Conservation (phyloP, 2,113 vertebrate genomes). For the Myiozetetes cayanensis region DNA sequence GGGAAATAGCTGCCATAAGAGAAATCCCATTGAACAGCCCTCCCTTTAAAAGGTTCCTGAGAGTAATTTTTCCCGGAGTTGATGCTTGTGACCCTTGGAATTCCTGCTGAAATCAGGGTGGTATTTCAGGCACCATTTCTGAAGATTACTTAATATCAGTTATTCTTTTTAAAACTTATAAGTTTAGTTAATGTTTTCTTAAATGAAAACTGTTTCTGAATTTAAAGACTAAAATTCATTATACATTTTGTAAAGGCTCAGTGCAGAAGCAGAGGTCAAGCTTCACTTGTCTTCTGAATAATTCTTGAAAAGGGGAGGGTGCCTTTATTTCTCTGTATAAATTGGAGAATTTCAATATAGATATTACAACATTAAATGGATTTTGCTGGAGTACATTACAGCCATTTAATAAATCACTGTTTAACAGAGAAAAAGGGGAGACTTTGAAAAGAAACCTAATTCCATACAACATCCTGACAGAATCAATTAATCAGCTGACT, state of each 20-base stretch:
- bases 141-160: not conserved
- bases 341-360: constrained; percentile 72
- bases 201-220: not conserved
- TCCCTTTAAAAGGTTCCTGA: not conserved
- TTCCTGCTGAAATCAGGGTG: not conserved
- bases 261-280: constrained; percentile 53
- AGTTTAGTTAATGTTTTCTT: not conserved
- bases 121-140: not conserved
- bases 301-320: not conserved
- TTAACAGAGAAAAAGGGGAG: constrained; percentile 56
- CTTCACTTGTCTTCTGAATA: constrained; percentile 60
- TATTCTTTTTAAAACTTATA: not conserved
- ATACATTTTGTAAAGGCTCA: constrained; percentile 15
- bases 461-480: constrained; percentile 68
- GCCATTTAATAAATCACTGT: constrained; percentile 76
- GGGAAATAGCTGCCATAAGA: not conserved
- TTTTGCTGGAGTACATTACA: constrained; percentile 71
- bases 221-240: constrained; percentile 9
- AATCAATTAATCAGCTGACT: constrained; percentile 68
- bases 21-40: not conserved
- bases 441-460: constrained; percentile 66
- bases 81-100: not conserved
- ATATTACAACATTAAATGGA: constrained; percentile 75
- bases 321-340: constrained; percentile 57
- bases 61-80: not conserved